Conservation (phyloP, 2,797 vertebrate species). For the Labroides dimidiatus region DNA sequence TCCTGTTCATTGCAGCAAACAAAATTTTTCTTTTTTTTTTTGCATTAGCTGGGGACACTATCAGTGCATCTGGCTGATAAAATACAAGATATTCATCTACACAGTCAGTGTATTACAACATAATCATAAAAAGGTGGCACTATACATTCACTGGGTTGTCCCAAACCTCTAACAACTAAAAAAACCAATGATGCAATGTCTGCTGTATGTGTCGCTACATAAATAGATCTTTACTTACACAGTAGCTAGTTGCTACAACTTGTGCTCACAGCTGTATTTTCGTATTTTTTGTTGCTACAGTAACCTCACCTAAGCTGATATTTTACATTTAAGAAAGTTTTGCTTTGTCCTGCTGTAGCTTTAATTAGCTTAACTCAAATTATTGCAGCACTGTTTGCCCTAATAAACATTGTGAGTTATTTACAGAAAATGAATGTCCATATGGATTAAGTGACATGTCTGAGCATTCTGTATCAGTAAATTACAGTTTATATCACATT, state of each 20-base stretch:
- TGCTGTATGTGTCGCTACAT: neutral
- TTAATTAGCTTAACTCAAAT: neutral
- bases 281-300: neutral
- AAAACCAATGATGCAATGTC: neutral
- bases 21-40: too few species aligned
- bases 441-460: conserved; percentile 21
- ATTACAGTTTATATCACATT: conserved; percentile 15
- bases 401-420: conserved; percentile 30
- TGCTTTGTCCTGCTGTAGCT: neutral
- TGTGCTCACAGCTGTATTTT: neutral
- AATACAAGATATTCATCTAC: too few species aligned
- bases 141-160: too few species aligned
- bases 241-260: neutral
- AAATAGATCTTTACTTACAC: neutral
- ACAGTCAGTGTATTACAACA: too few species aligned
- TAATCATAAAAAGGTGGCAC: too few species aligned
- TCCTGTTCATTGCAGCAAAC: too few species aligned
- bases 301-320: neutral
- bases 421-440: conserved; percentile 20
- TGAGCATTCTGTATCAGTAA: conserved; percentile 26
- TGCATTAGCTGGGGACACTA: too few species aligned
- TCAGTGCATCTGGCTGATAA: too few species aligned
- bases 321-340: neutral
- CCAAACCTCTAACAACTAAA: neutral
- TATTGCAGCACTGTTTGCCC: conserved; percentile 1